Evolutionary conservation across 2,888 invertebrate species (phyloP), one percentile per base, ranked within the genome.

Genomic region (Ophion ellenae): DNA sequence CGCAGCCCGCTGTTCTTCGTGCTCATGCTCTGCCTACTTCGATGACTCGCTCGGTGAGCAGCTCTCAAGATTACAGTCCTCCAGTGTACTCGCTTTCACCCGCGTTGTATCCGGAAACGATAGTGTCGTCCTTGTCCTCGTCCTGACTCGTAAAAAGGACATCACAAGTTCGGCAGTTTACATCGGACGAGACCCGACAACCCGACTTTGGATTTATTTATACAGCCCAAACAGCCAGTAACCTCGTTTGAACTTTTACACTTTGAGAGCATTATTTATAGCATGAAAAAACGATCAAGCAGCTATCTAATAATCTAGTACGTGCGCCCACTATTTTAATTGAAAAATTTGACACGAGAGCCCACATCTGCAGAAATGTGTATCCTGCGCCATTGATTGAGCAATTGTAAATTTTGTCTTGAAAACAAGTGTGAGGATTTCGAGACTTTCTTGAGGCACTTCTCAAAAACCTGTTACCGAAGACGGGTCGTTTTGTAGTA

Each of bases 71-170:
- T 87, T 86, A 85, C 76, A 83, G 87, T 83, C 67, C 67, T 86
- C 70, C 63, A 32, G 40, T 53, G 75, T 24, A 77, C 84, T 86
- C 89, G 89, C 90, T 92, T 92, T 92, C 90, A 90, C 91, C 87
- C 14, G 61, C 84, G 76, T 87, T 86, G 89, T 88, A 91, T 91
- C 90, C 91, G 90, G 91, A 90, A 90, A 88, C 89, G 87, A 89
- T 89, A 81, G 53, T 82, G 69, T 36, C 32, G 67, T 14, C 61
- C 57, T 76, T 61, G 63, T 70, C 63, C 24, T 63, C 59, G 67
- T 36, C 67, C 78, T 47, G 36, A 64, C 76, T 66, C 53, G 81
- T 40, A 81, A 84, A 76, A 40, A 81, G 84, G 84, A 77, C 77
- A 81, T 36, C 28, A 45, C 47, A n/a, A 70, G 32, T 53, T 75